Conservation (phyloP, 2,888 invertebrate species). For the Anticlea derivata region DNA sequence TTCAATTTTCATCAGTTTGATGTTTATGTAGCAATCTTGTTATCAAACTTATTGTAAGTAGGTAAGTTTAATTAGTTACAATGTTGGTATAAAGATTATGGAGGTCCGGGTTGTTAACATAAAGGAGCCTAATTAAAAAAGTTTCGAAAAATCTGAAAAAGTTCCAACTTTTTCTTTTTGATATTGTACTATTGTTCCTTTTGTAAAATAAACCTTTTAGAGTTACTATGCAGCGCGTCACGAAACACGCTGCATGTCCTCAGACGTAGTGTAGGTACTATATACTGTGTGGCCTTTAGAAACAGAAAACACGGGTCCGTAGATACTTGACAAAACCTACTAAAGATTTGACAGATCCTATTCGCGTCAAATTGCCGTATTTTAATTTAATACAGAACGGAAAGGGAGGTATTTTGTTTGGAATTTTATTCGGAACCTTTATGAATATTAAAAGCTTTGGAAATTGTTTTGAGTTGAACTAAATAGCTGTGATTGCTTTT, state of each 20-base stretch:
- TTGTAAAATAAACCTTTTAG: too few species aligned
- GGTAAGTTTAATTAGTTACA: too few species aligned
- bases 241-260: not conserved
- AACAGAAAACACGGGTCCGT: not conserved
- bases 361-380: conserved; percentile 11
- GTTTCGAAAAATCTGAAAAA: too few species aligned
- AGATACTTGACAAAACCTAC: not conserved
- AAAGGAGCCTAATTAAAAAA: too few species aligned
- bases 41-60: too few species aligned
- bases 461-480: conserved; percentile 10
- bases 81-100: too few species aligned
- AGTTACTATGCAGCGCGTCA: not conserved
- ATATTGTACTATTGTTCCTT: too few species aligned
- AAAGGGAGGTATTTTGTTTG: conserved; percentile 11
- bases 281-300: not conserved
- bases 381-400: conserved; percentile 21
- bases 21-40: too few species aligned
- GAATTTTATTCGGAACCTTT: conserved; percentile 3
- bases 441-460: conserved; percentile 10
- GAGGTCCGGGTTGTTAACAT: too few species aligned
- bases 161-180: too few species aligned
- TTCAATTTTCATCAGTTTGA: too few species aligned
- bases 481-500: conserved; percentile 18
- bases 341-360: conserved; percentile 10
- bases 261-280: too few species aligned